These are phyloP conservation scores for Glaucopsyche alexis DNA, from an alignment of 2,888 invertebrate species.

Conservation along the genomic window DNA sequence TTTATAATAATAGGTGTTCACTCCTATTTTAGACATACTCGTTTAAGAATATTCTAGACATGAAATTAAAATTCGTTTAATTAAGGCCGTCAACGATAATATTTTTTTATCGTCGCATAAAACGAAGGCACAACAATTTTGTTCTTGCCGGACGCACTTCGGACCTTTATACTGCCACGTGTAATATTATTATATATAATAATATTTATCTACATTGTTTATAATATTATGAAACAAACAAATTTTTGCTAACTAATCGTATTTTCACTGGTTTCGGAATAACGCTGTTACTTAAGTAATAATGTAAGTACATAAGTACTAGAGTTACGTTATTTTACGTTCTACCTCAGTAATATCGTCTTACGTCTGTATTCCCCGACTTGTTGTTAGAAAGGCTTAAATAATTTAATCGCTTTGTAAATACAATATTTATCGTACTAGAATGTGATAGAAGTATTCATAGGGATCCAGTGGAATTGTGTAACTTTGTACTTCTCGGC, in stretches of 20 bases:
- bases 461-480: conserved; percentile 38
- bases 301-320: conserved; percentile 46
- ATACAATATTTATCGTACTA: conserved; percentile 69
- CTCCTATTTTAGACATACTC: background rate
- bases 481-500: conserved; percentile 38
- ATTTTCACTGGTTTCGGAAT: background rate
- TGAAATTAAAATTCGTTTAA: background rate
- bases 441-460: conserved; percentile 69
- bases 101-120: background rate
- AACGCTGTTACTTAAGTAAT: conserved; percentile 4
- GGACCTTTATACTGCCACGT: too few relatives aligned
- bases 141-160: background rate
- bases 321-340: conserved; percentile 57
- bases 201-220: too few relatives aligned
- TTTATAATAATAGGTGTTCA: background rate
- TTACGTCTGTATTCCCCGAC: conserved; percentile 36
- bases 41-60: background rate
- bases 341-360: conserved; percentile 68
- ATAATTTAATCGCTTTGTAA: conserved; percentile 38
- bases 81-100: background rate
- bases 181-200: too few relatives aligned
- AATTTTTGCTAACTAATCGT: background rate
- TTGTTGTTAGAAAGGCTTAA: conserved; percentile 30
- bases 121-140: background rate
- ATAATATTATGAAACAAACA: background rate